Conservation (phyloP, 1,140 invertebrate species). For the Macrotrachela quadricornifera region DNA sequence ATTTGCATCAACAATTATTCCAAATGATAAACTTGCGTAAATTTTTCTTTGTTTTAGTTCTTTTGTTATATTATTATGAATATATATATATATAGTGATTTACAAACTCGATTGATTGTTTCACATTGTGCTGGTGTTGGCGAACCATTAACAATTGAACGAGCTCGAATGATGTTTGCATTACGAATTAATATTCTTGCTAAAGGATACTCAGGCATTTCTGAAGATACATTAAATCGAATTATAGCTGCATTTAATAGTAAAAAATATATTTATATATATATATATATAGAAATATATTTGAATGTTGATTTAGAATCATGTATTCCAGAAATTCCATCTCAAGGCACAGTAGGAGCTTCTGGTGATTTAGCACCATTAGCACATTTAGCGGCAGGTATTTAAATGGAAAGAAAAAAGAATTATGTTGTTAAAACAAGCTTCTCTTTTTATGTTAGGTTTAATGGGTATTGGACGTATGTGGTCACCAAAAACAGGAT, state of each 20-base stretch:
- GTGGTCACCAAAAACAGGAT: constrained; percentile 50
- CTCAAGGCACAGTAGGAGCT: constrained; percentile 51
- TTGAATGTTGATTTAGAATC: constrained; percentile 31
- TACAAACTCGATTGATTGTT: constrained; percentile 48
- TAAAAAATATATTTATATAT: constrained; percentile 17
- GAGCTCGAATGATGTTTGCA: constrained; percentile 45
- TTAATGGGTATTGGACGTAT: constrained; percentile 53
- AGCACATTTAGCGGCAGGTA: constrained; percentile 34
- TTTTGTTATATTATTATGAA: not conserved
- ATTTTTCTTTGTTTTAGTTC: constrained; percentile 12
- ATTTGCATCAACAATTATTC: constrained; percentile 42
- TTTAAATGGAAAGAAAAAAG: too few species aligned
- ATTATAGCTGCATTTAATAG: constrained; percentile 50
- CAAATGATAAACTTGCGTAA: constrained; percentile 40
- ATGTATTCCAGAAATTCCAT: constrained; percentile 49
- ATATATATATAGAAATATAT: not conserved
- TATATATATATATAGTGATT: constrained; percentile 30
- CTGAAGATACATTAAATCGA: constrained; percentile 38
- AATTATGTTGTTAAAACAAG: too few species aligned
- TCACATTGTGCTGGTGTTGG: constrained; percentile 51
- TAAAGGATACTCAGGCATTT: constrained; percentile 50
- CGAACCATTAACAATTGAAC: constrained; percentile 38
- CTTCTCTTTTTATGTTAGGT: constrained; percentile 34
- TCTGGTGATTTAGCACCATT: constrained; percentile 49
- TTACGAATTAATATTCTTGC: constrained; percentile 48